These are phyloP conservation scores for Lampris incognitus DNA, from an alignment of 2,113 vertebrate species.

Conservation along the genomic window DNA sequence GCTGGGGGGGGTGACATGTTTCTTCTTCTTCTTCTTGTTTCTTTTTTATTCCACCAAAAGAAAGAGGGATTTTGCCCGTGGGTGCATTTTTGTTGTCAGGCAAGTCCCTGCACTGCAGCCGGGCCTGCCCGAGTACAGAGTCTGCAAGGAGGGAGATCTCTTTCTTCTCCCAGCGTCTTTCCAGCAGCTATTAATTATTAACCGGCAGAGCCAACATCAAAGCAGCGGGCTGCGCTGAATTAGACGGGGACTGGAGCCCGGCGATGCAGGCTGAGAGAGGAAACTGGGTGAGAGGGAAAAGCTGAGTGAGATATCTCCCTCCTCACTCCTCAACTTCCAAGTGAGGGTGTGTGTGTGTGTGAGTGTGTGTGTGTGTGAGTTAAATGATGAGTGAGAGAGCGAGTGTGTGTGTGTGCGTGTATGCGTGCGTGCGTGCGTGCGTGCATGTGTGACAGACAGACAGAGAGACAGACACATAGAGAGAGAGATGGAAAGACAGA, in stretches of 20 bases:
- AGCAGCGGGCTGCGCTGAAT: constrained; percentile 75
- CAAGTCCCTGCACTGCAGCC: constrained; percentile 78
- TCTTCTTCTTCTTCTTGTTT: constrained; percentile 17
- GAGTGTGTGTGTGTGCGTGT: no score
- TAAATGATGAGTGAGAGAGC: neutral
- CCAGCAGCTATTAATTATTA: constrained; percentile 80
- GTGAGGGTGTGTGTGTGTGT: neutral
- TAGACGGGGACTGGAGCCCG: constrained; percentile 65
- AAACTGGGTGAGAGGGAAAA: constrained; percentile 73
- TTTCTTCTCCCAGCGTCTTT: constrained; percentile 79
- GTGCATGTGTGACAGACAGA: no score
- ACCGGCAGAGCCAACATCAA: constrained; percentile 83
- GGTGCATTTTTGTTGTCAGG: constrained; percentile 80
- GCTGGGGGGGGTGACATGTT: constrained; percentile 41
- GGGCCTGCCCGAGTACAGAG: constrained; percentile 75
- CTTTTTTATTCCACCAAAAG: neutral
- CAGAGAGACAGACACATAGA: no score
- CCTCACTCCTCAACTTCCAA: constrained; percentile 60
- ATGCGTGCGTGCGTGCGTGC: no score
- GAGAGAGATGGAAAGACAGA: no score
- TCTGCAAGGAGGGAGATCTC: constrained; percentile 71
- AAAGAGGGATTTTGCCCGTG: constrained; percentile 68
- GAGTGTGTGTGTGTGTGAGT: neutral
- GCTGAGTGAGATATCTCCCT: constrained; percentile 45
- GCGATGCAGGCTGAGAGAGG: constrained; percentile 57